These are phyloP conservation scores for Meda fulgida DNA, from an alignment of 2,797 vertebrate genomes.

Conservation along the genomic window DNA sequence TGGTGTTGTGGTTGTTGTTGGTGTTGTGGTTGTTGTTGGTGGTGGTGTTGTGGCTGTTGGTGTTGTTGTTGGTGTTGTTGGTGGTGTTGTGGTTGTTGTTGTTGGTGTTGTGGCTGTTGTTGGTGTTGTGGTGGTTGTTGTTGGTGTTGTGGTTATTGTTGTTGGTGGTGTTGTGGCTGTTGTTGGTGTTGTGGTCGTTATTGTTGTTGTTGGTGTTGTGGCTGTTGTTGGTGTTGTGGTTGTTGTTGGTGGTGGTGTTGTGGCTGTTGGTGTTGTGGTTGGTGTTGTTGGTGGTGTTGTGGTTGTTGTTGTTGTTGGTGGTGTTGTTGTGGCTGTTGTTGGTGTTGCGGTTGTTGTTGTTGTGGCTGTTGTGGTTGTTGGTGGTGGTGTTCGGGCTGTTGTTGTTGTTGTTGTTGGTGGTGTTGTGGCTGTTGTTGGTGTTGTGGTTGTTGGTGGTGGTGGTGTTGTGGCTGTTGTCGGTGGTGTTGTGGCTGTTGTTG, in stretches of 20 bases:
- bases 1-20: neutral
- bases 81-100: too few relatives aligned
- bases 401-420: neutral
- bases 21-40: neutral
- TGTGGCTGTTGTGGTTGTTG: too few relatives aligned
- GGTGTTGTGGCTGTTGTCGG: neutral
- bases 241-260: neutral
- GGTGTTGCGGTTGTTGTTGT: fast-evolving
- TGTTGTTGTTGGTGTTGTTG: neutral
- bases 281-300: too few relatives aligned
- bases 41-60: fast-evolving
- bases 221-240: fast-evolving
- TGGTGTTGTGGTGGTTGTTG: too few relatives aligned
- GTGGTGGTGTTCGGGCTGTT: too few relatives aligned
- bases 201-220: neutral
- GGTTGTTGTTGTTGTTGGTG: neutral
- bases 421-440: fast-evolving
- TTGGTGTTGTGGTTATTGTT: fast-evolving
- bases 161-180: too few relatives aligned
- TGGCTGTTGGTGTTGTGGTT: fast-evolving
- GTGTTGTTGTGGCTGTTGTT: fast-evolving
- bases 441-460: neutral
- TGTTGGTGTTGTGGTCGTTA: neutral
- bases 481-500: neutral
- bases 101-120: neutral